Evolutionary conservation across 2,113 vertebrate species (phyloP).

Genomic region (Dinomys branickii): DNA sequence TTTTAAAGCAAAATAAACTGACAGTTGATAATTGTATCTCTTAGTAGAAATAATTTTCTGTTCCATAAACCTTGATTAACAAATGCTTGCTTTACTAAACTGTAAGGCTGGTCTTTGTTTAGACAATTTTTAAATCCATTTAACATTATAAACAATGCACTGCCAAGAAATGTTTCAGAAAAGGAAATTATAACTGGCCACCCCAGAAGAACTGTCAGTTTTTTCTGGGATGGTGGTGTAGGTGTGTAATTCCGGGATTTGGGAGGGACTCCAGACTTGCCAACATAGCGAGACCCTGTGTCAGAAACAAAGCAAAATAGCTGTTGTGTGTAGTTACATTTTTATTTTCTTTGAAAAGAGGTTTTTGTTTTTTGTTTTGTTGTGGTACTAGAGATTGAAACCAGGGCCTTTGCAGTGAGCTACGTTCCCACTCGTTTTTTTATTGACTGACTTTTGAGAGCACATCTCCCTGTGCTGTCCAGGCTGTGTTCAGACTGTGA

Average conservation of each 20-base stretch:
- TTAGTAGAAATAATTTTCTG: not conserved
- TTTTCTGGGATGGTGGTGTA: not conserved
- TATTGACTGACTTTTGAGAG: not conserved
- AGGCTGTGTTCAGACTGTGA: not conserved
- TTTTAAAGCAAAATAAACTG: not conserved
- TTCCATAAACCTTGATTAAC: conserved; percentile 10
- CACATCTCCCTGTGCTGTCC: not conserved
- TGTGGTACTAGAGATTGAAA: not conserved
- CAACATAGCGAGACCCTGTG: not conserved
- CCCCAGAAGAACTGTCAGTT: not conserved
- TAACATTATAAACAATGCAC: not conserved
- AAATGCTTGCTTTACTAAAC: conserved; percentile 18
- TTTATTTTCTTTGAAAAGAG: conserved; percentile 39
- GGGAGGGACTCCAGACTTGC: not conserved
- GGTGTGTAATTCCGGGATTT: not conserved
- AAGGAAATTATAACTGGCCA: not conserved
- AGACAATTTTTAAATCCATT: not conserved
- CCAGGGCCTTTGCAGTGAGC: not conserved
- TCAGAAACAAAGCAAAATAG: not conserved
- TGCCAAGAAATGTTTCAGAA: not conserved
- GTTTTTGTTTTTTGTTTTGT: not conserved
- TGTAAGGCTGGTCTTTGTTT: not conserved
- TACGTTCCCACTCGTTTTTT: not conserved
- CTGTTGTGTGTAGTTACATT: not conserved
- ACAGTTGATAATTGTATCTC: not conserved